phyloP scores from a whole-genome alignment of 2,797 vertebrate genomes.

The Neostethus bicornis region DNA sequence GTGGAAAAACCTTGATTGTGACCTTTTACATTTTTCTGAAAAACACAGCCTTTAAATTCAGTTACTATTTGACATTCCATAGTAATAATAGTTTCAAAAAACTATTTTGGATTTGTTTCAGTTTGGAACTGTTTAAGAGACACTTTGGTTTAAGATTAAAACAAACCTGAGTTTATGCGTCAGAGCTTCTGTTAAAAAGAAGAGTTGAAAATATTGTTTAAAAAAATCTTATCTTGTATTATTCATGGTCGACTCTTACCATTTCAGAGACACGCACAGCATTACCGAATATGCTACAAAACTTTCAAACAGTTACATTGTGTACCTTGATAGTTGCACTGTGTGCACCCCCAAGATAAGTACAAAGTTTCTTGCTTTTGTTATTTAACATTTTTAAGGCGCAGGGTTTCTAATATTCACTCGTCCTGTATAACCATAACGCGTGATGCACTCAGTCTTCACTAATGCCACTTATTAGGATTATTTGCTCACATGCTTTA shows the following conservation, averaged over 20 bases:
- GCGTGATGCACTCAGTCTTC: slow-evolving; percentile 1
- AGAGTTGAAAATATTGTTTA: neutral
- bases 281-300: neutral
- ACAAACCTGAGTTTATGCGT: neutral
- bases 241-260: neutral
- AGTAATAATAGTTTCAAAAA: too few species aligned
- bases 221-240: neutral
- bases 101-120: too few species aligned
- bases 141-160: neutral
- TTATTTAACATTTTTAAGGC: neutral
- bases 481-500: neutral
- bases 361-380: neutral
- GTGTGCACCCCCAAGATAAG: neutral
- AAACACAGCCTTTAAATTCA: neutral
- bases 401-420: slow-evolving; percentile 16
- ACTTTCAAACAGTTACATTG: neutral
- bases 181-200: neutral
- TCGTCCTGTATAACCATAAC: slow-evolving; percentile 14
- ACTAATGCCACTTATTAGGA: slow-evolving; percentile 36
- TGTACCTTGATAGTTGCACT: neutral
- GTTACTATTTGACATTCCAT: too few species aligned
- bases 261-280: neutral
- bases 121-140: neutral
- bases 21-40: neutral
- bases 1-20: neutral